Evolutionary conservation across 2,113 vertebrate species (phyloP).

Genomic region (Panthera tigris): DNA sequence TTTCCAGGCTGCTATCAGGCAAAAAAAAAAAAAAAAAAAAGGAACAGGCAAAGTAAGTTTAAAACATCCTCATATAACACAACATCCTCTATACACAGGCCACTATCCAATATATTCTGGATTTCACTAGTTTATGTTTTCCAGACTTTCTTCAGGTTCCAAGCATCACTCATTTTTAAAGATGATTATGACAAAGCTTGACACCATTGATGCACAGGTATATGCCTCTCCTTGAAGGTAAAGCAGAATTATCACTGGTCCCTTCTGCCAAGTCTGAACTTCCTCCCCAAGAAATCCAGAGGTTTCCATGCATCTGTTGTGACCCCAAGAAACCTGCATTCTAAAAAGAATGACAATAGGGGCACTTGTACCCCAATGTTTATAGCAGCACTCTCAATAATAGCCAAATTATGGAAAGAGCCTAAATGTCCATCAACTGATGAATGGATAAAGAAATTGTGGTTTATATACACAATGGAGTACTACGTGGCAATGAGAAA

Average conservation of each 20-base stretch:
- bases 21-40: neutral
- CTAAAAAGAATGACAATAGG: conserved; percentile 56
- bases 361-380: too few species aligned
- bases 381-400: too few species aligned
- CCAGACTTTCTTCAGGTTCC: conserved; percentile 12
- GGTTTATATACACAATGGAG: too few species aligned
- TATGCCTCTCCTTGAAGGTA: neutral
- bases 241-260: neutral
- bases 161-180: conserved; percentile 5
- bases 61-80: neutral
- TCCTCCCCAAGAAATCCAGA: neutral
- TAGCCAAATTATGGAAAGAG: too few species aligned
- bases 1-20: neutral
- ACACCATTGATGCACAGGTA: neutral
- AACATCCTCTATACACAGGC: neutral
- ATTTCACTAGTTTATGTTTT: conserved; percentile 5
- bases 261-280: neutral
- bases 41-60: neutral
- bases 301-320: neutral
- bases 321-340: conserved; percentile 31
- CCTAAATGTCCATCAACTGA: too few species aligned
- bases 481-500: too few species aligned
- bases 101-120: neutral
- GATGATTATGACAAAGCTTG: neutral
- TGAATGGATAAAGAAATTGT: too few species aligned